phyloP scores from a whole-genome alignment of 2,113 vertebrate genomes.

The Ornithorhynchus anatinus region DNA sequence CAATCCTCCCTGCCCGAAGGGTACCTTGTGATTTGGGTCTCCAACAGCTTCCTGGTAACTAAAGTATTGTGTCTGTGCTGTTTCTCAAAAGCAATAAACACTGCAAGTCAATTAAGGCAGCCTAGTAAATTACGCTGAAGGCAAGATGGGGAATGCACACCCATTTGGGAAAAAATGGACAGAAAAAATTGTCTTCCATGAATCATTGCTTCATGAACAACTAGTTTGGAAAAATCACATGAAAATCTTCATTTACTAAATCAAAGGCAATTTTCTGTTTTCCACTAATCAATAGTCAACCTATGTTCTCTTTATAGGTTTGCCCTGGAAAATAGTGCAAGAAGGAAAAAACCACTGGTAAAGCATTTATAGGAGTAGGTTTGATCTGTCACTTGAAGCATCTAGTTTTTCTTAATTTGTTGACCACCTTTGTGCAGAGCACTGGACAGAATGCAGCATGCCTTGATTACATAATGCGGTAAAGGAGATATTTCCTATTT shows the following conservation, averaged over 20 bases:
- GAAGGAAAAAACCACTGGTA: too few species aligned
- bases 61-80: background rate
- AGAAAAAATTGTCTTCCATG: background rate
- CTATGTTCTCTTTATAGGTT: too few species aligned
- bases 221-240: background rate
- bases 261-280: background rate
- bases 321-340: too few species aligned
- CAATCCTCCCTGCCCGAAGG: background rate
- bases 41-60: background rate
- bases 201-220: background rate
- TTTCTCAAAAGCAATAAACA: background rate
- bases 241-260: background rate
- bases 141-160: background rate
- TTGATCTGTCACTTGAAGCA: too few species aligned
- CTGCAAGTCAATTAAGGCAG: background rate
- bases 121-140: background rate
- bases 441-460: too few species aligned
- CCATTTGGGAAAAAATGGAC: background rate
- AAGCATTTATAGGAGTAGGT: too few species aligned
- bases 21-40: constrained; percentile 2
- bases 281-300: constrained; percentile 22
- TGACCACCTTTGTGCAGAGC: too few species aligned
- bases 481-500: too few species aligned
- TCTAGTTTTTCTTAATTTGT: too few species aligned
- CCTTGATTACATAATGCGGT: too few species aligned